Percentiles rank a stretch among this genome's conserved stretches.
Conservation (phyloP, 2,113 vertebrate species). For the Anarhynchus alexandrinus region DNA sequence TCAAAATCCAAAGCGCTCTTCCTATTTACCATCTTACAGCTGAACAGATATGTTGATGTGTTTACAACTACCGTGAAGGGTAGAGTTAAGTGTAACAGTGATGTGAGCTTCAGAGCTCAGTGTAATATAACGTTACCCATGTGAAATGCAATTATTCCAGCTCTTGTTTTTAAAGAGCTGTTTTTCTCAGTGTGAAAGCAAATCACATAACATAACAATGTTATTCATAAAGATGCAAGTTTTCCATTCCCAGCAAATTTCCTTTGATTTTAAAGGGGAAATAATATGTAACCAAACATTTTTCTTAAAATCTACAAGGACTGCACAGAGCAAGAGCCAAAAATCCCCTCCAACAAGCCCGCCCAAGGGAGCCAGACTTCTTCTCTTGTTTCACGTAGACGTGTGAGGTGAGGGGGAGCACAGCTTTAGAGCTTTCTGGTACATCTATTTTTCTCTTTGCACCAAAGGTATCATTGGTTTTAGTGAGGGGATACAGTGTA, state of each 20-base stretch:
- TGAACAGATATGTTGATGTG: constrained; percentile 42
- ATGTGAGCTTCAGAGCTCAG: constrained; percentile 52
- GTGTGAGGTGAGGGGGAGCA: neutral
- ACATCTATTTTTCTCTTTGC: neutral
- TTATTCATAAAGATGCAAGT: neutral
- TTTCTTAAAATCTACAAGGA: neutral
- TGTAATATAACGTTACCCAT: constrained; percentile 49
- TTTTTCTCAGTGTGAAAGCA: constrained; percentile 49
- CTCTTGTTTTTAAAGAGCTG: constrained; percentile 67
- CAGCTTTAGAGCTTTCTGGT: neutral
- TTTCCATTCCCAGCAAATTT: constrained; percentile 1
- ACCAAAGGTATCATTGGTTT: neutral
- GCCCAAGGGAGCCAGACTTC: neutral
- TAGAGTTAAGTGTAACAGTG: constrained; percentile 59
- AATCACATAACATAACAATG: neutral
- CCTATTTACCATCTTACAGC: constrained; percentile 54
- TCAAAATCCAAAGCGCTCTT: constrained; percentile 43
- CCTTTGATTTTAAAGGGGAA: constrained; percentile 52
- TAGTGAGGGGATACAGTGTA: neutral
- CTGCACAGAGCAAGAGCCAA: neutral
- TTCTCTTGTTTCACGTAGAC: neutral
- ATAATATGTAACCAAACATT: neutral
- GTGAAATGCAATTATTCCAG: constrained; percentile 71
- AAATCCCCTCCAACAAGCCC: neutral
- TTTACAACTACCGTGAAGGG: constrained; percentile 64